Conservation (phyloP, 2,113 vertebrate genomes). For the Syrmaticus mikado region DNA sequence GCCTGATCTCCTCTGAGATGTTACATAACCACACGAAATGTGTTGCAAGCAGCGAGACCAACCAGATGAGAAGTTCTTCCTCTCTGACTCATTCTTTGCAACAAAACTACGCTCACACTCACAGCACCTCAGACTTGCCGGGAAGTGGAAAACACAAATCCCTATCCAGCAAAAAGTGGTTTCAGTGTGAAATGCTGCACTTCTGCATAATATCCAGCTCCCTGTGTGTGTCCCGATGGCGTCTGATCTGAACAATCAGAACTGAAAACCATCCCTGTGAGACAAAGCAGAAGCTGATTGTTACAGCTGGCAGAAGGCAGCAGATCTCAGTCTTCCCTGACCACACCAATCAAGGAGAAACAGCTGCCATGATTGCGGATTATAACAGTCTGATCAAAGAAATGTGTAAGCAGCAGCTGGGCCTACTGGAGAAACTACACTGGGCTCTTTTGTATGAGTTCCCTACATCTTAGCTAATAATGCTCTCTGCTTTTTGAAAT, state of each 20-base stretch:
- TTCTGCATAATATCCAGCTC: neutral
- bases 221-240: neutral
- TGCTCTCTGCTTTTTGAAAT: neutral
- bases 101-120: neutral
- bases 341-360: neutral
- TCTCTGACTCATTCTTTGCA: conserved; percentile 24
- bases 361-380: neutral
- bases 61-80: conserved; percentile 34
- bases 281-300: neutral
- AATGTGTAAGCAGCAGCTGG: neutral
- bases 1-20: neutral
- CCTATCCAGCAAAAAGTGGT: neutral
- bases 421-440: neutral
- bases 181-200: neutral
- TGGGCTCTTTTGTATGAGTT: neutral
- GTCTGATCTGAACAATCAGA: neutral
- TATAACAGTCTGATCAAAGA: neutral
- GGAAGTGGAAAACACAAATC: neutral
- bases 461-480: neutral
- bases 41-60: conserved; percentile 35
- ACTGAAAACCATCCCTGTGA: neutral
- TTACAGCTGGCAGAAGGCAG: neutral
- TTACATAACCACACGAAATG: neutral
- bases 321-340: neutral
- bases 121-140: neutral